phyloP scores from a whole-genome alignment of 2,888 invertebrate species.

The Hedychridium roseum region DNA sequence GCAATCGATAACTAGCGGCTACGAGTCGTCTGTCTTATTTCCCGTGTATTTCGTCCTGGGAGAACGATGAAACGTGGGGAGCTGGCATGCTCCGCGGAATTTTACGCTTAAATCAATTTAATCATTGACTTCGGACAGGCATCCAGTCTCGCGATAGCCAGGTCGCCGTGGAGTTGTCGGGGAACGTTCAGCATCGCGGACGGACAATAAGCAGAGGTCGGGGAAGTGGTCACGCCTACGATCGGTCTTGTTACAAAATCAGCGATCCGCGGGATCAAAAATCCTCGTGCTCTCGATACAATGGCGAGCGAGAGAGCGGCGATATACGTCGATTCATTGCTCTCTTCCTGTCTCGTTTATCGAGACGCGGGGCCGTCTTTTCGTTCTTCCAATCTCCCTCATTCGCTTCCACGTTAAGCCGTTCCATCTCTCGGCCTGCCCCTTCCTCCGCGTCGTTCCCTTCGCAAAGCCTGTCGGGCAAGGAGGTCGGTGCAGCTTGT shows the following conservation, averaged over 20 bases:
- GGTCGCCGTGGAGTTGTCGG: constrained; percentile 35
- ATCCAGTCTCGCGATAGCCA: constrained; percentile 19
- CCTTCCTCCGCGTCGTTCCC: neutral
- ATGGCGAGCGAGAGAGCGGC: too few relatives aligned
- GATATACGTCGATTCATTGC: neutral
- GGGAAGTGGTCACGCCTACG: constrained; percentile 38
- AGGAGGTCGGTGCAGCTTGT: constrained; percentile 13
- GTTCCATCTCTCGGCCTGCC: neutral
- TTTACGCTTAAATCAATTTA: constrained; percentile 27
- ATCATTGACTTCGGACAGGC: constrained; percentile 14
- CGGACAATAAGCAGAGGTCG: constrained; percentile 40
- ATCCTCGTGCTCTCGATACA: too few relatives aligned
- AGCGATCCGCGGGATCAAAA: constrained; percentile 35
- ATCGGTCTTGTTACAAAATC: constrained; percentile 43
- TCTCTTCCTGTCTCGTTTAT: too few relatives aligned
- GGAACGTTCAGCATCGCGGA: constrained; percentile 30
- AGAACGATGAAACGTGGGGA: neutral
- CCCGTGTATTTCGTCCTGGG: too few relatives aligned
- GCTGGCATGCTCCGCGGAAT: neutral
- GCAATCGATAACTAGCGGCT: too few relatives aligned
- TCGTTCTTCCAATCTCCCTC: too few relatives aligned
- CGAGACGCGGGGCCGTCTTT: too few relatives aligned
- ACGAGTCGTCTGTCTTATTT: too few relatives aligned
- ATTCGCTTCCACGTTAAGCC: neutral
- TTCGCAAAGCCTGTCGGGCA: neutral